Evolutionary conservation across 2,888 invertebrate genomes (phyloP), one percentile per base, ranked within the genome.

Genomic region (Iselma pallidipennis): DNA sequence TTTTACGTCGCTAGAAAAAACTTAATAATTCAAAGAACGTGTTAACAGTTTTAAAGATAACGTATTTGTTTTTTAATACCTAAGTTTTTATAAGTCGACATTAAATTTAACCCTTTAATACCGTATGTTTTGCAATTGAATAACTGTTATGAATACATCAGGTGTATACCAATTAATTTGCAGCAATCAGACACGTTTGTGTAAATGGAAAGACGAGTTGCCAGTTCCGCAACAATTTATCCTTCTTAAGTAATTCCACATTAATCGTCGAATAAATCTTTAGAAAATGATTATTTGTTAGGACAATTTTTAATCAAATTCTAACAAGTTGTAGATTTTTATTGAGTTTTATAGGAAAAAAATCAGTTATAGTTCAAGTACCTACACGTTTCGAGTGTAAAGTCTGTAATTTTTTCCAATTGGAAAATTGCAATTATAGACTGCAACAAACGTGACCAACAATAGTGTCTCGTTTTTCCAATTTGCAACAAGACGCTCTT

Each of bases 181-280:
- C 57, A 59, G 52, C 16, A 48, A 25, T 9, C 26, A 26, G 49
- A 48, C 29, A 45, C 55, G n/a, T 48, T 55, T 25, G 6, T 71
- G 65, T 71, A 71, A 71, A 72, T 71, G 69, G 70, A 52, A 68
- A 69, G 66, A 71, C 72, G 45, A 65, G 68, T 68, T 68, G 48
- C 63, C 59, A 69, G 70, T 68, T 70, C 68, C 67, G 71, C 67
- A 68, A 71, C 57, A n/a, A 65, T 68, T 62, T 65, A 70, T 69
- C 66, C 71, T 66, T 72, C 68, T 69, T 71, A 62, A 68, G 68
- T 67, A 66, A 67, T 64, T 66, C 56, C 65, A 66, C 68, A 66
- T 63, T 67, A 66, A 57, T 63, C 63, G 61, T 54, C 69, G 5
- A 57, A 68, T 72, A 71, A 72, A 72, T 72, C 70, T 70, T 68